Evolutionary conservation across 2,888 invertebrate genomes (phyloP).

Genomic region (Spilosoma lubricipeda): DNA sequence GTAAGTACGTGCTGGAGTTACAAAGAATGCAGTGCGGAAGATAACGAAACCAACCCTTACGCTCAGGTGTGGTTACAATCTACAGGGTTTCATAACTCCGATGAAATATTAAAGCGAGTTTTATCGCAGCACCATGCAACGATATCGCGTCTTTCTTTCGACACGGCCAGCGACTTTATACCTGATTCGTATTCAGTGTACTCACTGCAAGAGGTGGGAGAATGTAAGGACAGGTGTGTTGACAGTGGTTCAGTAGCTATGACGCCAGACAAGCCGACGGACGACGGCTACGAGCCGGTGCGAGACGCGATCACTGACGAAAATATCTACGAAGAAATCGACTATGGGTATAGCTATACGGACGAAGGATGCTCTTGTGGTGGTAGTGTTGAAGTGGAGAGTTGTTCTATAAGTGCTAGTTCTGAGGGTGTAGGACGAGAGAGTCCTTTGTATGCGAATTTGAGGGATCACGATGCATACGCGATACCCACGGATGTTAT

Average conservation of each 20-base stretch:
- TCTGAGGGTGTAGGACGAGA: slow-evolving; percentile 77
- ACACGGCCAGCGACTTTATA: slow-evolving; percentile 74
- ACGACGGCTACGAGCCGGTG: slow-evolving; percentile 82
- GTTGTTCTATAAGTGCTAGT: slow-evolving; percentile 80
- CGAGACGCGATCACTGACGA: slow-evolving; percentile 80
- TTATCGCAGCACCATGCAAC: slow-evolving; percentile 74
- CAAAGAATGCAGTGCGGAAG: slow-evolving; percentile 75
- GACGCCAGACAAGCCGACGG: slow-evolving; percentile 79
- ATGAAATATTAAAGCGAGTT: slow-evolving; percentile 72
- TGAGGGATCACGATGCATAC: slow-evolving; percentile 81
- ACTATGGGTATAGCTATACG: slow-evolving; percentile 75
- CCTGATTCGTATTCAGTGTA: slow-evolving; percentile 75
- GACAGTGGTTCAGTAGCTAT: slow-evolving; percentile 72
- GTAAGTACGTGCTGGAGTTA: slow-evolving; percentile 83
- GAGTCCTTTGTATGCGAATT: slow-evolving; percentile 80
- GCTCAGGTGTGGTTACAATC: slow-evolving; percentile 80
- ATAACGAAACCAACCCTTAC: slow-evolving; percentile 70
- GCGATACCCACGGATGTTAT: slow-evolving; percentile 83
- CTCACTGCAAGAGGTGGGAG: slow-evolving; percentile 80
- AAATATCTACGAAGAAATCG: slow-evolving; percentile 83
- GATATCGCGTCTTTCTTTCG: slow-evolving; percentile 75
- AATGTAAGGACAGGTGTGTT: slow-evolving; percentile 70
- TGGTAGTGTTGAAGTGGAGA: slow-evolving; percentile 82
- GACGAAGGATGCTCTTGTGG: slow-evolving; percentile 82
- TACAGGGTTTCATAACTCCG: slow-evolving; percentile 80